Percentiles rank a stretch among this genome's conserved stretches.
Conservation (phyloP, 2,888 invertebrate genomes). For the Microplitis deprimator region DNA sequence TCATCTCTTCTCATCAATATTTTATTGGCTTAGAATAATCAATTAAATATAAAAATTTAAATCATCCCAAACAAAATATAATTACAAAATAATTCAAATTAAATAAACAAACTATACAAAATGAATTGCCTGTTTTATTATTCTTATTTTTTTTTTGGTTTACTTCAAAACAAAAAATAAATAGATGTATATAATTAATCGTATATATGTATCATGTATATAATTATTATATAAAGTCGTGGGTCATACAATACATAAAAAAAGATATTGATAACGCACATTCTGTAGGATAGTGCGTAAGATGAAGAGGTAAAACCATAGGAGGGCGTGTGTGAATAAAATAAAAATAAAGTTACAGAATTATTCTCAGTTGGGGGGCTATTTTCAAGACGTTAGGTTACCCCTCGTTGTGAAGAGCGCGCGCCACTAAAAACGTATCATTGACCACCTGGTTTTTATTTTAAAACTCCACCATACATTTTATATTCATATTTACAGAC, state of each 20-base stretch:
- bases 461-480: not conserved
- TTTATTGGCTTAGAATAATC: not conserved
- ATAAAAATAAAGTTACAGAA: slow-evolving; percentile 59
- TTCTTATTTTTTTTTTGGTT: not conserved
- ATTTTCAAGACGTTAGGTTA: slow-evolving; percentile 56
- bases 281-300: slow-evolving; percentile 45
- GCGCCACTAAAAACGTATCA: slow-evolving; percentile 45
- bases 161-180: not conserved
- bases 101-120: not conserved
- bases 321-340: slow-evolving; percentile 60
- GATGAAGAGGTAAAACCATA: slow-evolving; percentile 67
- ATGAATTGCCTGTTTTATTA: not conserved
- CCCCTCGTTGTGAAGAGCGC: slow-evolving; percentile 35
- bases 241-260: slow-evolving; percentile 8
- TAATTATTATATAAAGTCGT: slow-evolving; percentile 7
- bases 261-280: slow-evolving; percentile 34
- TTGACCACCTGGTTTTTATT: slow-evolving; percentile 58
- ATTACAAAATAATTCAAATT: not conserved
- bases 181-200: too few relatives aligned
- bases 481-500: not conserved
- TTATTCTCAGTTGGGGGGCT: slow-evolving; percentile 64
- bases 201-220: not conserved
- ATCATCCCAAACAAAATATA: not conserved
- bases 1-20: not conserved
- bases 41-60: not conserved